These are phyloP conservation scores for Mystacornis crossleyi DNA, from an alignment of 2,113 vertebrate species.

Conservation along the genomic window DNA sequence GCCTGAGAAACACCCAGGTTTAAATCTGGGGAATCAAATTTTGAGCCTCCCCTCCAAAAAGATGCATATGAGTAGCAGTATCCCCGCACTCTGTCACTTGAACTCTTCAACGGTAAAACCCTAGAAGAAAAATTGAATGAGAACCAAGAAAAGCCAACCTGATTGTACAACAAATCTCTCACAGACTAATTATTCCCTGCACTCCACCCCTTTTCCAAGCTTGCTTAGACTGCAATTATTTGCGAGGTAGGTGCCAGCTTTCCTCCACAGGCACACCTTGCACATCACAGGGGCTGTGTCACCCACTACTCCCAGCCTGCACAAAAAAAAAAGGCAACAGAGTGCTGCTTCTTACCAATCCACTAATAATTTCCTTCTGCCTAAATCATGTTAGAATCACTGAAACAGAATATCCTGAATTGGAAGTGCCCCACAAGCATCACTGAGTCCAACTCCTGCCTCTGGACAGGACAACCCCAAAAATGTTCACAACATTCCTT, in stretches of 20 bases:
- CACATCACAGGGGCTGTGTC: neutral
- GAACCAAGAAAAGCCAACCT: neutral
- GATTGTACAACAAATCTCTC: neutral
- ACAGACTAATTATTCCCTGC: neutral
- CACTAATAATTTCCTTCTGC: neutral
- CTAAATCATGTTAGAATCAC: neutral
- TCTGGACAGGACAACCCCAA: neutral
- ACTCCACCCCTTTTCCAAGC: neutral
- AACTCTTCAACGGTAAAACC: neutral
- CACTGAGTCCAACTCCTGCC: neutral
- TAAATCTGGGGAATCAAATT: neutral
- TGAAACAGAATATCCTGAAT: neutral
- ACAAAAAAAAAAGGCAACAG: neutral
- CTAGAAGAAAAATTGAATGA: neutral
- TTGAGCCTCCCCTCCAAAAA: neutral
- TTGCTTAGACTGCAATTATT: neutral
- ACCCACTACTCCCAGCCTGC: neutral
- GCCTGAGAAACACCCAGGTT: fast-evolving
- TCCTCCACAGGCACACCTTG: neutral
- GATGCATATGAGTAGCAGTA: fast-evolving
- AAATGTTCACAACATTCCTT: neutral
- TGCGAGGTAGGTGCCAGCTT: neutral
- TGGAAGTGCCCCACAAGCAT: neutral
- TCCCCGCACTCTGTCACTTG: neutral
- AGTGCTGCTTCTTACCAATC: neutral